Evolutionary conservation across 2,113 vertebrate genomes (phyloP).

Genomic region (Sarotherodon lohbergeri): DNA sequence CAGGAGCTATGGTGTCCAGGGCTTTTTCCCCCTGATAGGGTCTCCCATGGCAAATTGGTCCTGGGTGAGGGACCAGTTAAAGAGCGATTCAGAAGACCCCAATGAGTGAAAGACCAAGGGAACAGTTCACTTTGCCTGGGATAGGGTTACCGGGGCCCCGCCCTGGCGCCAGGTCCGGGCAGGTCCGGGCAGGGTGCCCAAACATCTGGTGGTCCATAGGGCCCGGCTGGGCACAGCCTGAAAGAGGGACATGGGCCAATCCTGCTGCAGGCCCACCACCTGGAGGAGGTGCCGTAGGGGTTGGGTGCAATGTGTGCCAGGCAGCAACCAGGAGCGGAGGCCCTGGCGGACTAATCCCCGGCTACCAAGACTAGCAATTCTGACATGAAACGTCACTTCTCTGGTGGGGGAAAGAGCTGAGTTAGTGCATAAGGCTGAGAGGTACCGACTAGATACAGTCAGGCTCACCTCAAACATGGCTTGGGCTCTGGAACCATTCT

Average conservation of each 20-base stretch:
- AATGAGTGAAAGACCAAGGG: background rate
- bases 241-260: background rate
- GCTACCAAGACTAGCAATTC: background rate
- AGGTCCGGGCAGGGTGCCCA: background rate
- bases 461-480: background rate
- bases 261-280: background rate
- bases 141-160: accelerated
- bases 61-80: background rate
- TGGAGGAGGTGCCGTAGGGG: background rate
- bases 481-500: background rate
- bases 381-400: background rate
- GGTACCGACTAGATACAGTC: background rate
- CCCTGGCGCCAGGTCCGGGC: background rate
- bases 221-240: accelerated
- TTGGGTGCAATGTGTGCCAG: background rate
- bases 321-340: accelerated
- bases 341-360: background rate
- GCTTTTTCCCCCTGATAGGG: background rate
- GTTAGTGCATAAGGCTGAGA: background rate
- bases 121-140: background rate
- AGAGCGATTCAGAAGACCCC: background rate
- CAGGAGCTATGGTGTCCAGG: background rate
- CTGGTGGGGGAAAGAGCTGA: background rate
- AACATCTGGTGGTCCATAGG: background rate
- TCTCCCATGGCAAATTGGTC: background rate